Percentiles rank a stretch among this genome's conserved stretches.
Conservation (phyloP, 2,113 vertebrate species). For the Caranx ignobilis region DNA sequence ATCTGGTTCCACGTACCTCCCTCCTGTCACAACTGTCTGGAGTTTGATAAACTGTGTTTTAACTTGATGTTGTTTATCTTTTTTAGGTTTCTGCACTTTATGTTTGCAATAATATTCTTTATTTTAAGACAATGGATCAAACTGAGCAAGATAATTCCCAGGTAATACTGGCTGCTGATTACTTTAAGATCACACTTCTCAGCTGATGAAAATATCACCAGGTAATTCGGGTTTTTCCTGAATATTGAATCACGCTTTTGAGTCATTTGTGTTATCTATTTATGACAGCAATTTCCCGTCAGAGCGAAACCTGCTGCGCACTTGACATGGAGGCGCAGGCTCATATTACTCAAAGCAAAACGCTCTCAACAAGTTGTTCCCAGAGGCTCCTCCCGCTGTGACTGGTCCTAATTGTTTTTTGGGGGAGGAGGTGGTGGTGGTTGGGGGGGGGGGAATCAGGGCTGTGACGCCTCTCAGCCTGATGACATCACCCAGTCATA, state of each 20-base stretch:
- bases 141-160: neutral
- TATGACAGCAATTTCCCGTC: neutral
- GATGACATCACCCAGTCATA: conserved; percentile 77
- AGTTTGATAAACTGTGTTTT: neutral
- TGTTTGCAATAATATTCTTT: no score
- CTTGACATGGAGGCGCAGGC: neutral
- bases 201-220: neutral
- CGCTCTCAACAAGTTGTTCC: conserved; percentile 70
- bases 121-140: neutral
- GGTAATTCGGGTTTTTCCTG: neutral
- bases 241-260: neutral
- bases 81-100: neutral
- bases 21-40: neutral
- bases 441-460: neutral
- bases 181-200: neutral
- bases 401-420: conserved; percentile 55
- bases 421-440: neutral
- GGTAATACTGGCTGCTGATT: neutral
- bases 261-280: neutral
- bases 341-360: neutral
- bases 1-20: conserved; percentile 43
- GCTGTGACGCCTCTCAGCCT: conserved; percentile 61
- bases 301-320: conserved; percentile 2
- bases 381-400: neutral
- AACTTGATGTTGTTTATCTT: conserved; percentile 12